A percentile compares a stretch with the other conserved stretches of the same genome.
Conservation (phyloP, 1,140 invertebrate species). For the Rhopalosiphum padi region DNA sequence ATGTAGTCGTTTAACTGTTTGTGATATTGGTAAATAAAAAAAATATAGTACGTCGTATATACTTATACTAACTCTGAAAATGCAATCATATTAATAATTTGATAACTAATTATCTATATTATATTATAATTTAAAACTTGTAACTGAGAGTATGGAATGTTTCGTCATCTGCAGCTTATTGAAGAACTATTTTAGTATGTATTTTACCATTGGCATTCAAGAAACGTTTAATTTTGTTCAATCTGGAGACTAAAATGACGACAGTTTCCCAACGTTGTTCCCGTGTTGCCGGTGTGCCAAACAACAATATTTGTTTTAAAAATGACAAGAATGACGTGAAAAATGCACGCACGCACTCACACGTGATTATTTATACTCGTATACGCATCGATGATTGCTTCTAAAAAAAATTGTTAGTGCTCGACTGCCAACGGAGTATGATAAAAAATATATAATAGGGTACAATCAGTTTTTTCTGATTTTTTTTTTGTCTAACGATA, state of each 20-base stretch:
- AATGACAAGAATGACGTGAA: conserved; percentile 1
- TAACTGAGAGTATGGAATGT: background rate
- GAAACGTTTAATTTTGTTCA: background rate
- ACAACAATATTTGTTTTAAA: conserved; percentile 28
- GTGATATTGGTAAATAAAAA: background rate
- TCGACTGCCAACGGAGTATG: background rate
- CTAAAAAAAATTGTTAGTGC: background rate
- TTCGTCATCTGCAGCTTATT: background rate
- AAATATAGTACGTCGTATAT: too few relatives aligned
- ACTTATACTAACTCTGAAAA: background rate
- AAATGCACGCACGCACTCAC: background rate
- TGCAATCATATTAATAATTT: background rate
- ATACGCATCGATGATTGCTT: background rate
- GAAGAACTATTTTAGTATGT: background rate
- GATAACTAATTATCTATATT: background rate
- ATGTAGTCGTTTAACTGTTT: background rate
- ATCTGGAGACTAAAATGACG: background rate
- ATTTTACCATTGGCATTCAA: background rate
- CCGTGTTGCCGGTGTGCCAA: background rate
- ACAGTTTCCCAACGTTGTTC: background rate
- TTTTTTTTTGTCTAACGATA: background rate
- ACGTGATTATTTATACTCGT: background rate
- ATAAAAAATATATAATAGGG: background rate
- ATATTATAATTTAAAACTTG: background rate
- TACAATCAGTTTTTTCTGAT: background rate